A percentile compares a stretch with the other conserved stretches of the same genome.
These are phyloP conservation scores for Hormiphora californensis DNA, from an alignment of 37 sponge, comb jelly and placozoan genomes.

Conservation along the genomic window DNA sequence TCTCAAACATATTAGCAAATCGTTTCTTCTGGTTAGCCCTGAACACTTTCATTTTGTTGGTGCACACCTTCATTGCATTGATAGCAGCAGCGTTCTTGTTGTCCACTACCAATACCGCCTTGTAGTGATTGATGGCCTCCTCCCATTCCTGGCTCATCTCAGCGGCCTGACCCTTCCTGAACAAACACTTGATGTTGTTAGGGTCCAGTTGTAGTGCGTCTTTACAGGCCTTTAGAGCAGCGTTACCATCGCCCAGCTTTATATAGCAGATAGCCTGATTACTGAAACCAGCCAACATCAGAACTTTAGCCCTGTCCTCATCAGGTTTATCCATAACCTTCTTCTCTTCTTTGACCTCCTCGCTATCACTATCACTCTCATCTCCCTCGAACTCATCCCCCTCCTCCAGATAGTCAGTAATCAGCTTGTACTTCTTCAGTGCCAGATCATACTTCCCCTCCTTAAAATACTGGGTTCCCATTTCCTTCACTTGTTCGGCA, in stretches of 20 bases:
- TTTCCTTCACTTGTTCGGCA: constrained; percentile 66
- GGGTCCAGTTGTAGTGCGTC: constrained; percentile 66
- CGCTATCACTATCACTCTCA: constrained; percentile 53
- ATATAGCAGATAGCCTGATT: constrained; percentile 76
- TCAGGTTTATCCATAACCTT: constrained; percentile 57
- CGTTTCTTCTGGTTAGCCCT: constrained; percentile 66
- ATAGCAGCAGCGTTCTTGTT: constrained; percentile 76
- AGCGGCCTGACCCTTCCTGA: constrained; percentile 81
- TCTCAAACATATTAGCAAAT: constrained; percentile 81
- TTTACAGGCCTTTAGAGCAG: constrained; percentile 64
- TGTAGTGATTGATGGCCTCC: constrained; percentile 69
- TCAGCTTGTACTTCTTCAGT: constrained; percentile 72
- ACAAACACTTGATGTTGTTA: constrained; percentile 79
- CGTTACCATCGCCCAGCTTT: constrained; percentile 60
- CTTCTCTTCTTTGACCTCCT: constrained; percentile 62
- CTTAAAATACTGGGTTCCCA: constrained; percentile 80
- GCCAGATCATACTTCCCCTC: constrained; percentile 67
- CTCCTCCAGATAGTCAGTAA: constrained; percentile 59
- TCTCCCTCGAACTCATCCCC: constrained; percentile 46
- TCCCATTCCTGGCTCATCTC: constrained; percentile 68
- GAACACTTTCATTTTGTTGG: constrained; percentile 57
- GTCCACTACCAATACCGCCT: constrained; percentile 75
- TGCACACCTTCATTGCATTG: constrained; percentile 13
- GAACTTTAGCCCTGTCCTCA: constrained; percentile 41
- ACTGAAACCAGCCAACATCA: constrained; percentile 28